Base-by-base conservation (phyloP, 2,888 invertebrate genomes). In the Aphodius granarius region DNA sequence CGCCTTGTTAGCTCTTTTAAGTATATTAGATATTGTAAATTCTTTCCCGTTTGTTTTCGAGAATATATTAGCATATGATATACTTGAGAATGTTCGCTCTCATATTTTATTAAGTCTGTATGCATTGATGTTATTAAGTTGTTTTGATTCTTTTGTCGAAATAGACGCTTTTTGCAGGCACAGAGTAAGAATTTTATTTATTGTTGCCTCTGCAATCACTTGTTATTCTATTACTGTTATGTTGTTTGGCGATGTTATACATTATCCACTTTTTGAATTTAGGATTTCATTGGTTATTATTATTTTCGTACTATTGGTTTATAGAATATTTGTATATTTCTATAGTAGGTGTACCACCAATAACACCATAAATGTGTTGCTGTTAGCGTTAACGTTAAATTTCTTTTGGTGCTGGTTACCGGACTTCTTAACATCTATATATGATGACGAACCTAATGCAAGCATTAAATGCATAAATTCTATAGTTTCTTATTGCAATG, bases 361-460 rank as follows among this genome's bases (percentile, higher is more conserved):
- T 6, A 22, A 68, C 20, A 68, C 68, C n/a, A n/a, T n/a, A 5
- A 22, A 68, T 6, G 22, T 68, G 13, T 68, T 68, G 22, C 19
- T 20, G 22, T 68, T 22, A 18, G 68, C 22, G 2, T 22, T 68
- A n/a, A 22, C 22, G 13, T 19, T 68, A 20, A 68, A 22, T 20
- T 68, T 68, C 22, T 19, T 68, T n/a, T 68, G 68, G 20, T 68
- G 68, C n/a, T 68, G 68, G 68, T 68, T 20, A 21, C 68, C 68
- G n/a, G 68, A 68, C 22, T 20, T 68, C 21, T 20, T 68, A 5
- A 43, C 13, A 43, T 6, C 43, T 9, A 43, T 43, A 0, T 43
- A 43, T 13, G 43, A 43, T 43, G 43, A 43, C 4, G 9, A 43
- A 43, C 6, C 9, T 73, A 16, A 64, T 66, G 43, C 62, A 19